Evolutionary conservation across 2,113 vertebrate genomes (phyloP).

Genomic region (Poecilia latipinna): DNA sequence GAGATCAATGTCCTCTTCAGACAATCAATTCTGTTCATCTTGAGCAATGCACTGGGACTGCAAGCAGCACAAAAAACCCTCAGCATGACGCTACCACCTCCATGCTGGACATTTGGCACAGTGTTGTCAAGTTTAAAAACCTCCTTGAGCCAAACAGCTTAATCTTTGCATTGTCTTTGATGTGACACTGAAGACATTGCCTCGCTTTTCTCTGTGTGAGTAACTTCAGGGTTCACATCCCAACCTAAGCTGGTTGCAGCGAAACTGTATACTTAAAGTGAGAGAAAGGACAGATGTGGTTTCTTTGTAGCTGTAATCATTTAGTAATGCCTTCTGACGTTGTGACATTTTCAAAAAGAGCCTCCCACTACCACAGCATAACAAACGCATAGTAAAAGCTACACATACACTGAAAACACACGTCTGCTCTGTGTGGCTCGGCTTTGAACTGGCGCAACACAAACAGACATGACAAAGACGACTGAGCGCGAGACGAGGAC

Average conservation of each 20-base stretch:
- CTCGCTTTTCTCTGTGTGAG: not conserved
- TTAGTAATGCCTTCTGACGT: slow-evolving; percentile 54
- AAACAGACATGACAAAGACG: slow-evolving; percentile 13
- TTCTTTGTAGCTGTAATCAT: slow-evolving; percentile 58
- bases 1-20: not conserved
- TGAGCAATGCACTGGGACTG: not conserved
- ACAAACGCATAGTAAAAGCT: slow-evolving; percentile 11
- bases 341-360: slow-evolving; percentile 37
- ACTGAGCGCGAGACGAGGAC: not conserved
- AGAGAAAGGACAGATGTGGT: slow-evolving; percentile 58
- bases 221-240: slow-evolving; percentile 40
- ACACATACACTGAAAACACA: not conserved
- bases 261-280: slow-evolving; percentile 12
- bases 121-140: too few species aligned
- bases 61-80: not conserved
- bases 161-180: too few species aligned
- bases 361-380: slow-evolving; percentile 20
- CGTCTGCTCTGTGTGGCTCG: not conserved
- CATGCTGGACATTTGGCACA: too few species aligned
- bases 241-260: slow-evolving; percentile 28
- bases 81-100: not conserved
- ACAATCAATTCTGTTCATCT: not conserved
- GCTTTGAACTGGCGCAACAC: slow-evolving; percentile 1
- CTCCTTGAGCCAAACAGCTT: too few species aligned
- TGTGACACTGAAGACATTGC: too few species aligned